Evolutionary conservation across 2,113 vertebrate species (phyloP), one percentile per base, ranked within the genome.

Genomic region (Proteles cristata): DNA sequence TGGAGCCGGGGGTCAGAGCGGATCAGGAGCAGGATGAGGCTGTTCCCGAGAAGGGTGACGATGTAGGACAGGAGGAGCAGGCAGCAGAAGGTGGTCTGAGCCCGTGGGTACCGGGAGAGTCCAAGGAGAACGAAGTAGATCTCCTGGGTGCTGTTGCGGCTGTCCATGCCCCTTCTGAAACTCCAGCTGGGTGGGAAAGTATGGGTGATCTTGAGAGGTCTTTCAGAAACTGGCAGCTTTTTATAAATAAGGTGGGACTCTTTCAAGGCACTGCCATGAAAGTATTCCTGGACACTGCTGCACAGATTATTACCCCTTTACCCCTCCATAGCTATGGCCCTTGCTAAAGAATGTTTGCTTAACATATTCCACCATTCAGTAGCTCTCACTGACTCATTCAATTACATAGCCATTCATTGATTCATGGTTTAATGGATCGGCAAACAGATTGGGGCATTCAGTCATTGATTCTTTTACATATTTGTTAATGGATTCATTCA

Each of bases 11-110:
- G 61, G 1, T 80, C 66, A 1, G 0, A 28, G 58, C 48, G 43
- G 39, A 82, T 74, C 33, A 95, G 66, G 43, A 63, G 45, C 21
- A 93, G 73, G 17, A 83, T 45, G n/a, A 97, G 87, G 4, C 73
- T 66, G 45, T 93, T 87, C 39, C 81, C 74, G 0, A 58, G 17
- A 7, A 95, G 61, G 7, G 58, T 85, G 69, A 66, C 26, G 1
- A 43, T 0, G 10, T n/a, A 88, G 58, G 69, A 58, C 48, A 63
- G 17, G 26, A 93, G 66, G 23, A 95, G n/a, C 33, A 26, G 53
- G 43, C 63, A 65, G 82, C 45, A 15, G 33, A 87, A 88, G 58
- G n/a, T 0, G 21, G 48, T 12, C 50, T 85, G 86, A 0, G 28
- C 55, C 28, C 1, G 1, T 2, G 55, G 82, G 35, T 87, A 8